Conservation (phyloP, 2,888 invertebrate genomes). For the Augiades crinisus region DNA sequence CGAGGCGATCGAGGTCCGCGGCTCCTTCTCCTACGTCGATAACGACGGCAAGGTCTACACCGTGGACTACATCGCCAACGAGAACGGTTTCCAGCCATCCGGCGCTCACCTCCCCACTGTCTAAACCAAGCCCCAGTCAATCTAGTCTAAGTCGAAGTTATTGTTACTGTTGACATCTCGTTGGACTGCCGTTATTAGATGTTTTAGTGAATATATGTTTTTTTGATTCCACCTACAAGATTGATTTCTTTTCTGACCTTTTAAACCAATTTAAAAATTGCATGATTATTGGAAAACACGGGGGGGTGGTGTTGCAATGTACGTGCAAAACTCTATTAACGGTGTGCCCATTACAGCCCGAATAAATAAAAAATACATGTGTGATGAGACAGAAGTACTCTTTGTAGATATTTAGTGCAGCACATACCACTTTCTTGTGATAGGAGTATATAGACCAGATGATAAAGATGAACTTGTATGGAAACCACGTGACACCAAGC, state of each 20-base stretch:
- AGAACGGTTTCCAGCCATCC: slow-evolving; percentile 75
- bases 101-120: slow-evolving; percentile 52
- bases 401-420: too few relatives aligned
- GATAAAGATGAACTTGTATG: too few relatives aligned
- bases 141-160: slow-evolving; percentile 19
- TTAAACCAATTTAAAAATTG: too few relatives aligned
- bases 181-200: slow-evolving; percentile 26
- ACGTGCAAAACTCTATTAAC: too few relatives aligned
- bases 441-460: too few relatives aligned
- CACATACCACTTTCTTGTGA: too few relatives aligned
- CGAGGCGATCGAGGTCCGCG: slow-evolving; percentile 70
- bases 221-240: slow-evolving; percentile 30
- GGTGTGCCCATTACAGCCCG: too few relatives aligned
- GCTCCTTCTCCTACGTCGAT: slow-evolving; percentile 67
- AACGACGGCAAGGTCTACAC: slow-evolving; percentile 67
- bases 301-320: too few relatives aligned
- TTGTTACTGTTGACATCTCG: slow-evolving; percentile 22
- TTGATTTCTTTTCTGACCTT: slow-evolving; percentile 18
- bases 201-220: slow-evolving; percentile 30
- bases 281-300: too few relatives aligned
- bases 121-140: slow-evolving; percentile 6
- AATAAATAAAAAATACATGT: too few relatives aligned
- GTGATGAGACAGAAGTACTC: too few relatives aligned
- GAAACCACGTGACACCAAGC: too few relatives aligned
- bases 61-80: slow-evolving; percentile 74